Conservation (phyloP, 2,888 invertebrate genomes). For the Leucoptera coffeella region DNA sequence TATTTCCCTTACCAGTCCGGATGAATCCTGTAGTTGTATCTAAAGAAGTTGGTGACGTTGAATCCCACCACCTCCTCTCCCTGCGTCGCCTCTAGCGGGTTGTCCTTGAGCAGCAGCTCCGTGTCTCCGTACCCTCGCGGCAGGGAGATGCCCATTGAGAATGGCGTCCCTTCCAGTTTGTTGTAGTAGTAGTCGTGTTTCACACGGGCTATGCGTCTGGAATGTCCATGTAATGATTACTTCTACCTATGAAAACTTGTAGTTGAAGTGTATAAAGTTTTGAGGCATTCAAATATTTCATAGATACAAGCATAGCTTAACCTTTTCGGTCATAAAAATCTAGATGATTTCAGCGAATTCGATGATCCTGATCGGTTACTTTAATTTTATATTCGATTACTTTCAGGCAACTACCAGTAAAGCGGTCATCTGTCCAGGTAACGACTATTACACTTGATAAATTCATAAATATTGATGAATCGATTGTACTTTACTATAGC, state of each 20-base stretch:
- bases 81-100: conserved; percentile 63
- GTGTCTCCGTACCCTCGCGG: conserved; percentile 76
- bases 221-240: background rate
- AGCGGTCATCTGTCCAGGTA: too few relatives aligned
- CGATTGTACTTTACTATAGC: too few relatives aligned
- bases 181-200: conserved; percentile 79
- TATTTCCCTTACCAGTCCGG: conserved; percentile 68
- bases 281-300: too few relatives aligned
- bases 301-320: too few relatives aligned
- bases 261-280: too few relatives aligned
- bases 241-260: background rate
- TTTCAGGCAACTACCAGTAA: too few relatives aligned
- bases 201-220: conserved; percentile 66
- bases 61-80: conserved; percentile 59
- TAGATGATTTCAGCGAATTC: too few relatives aligned
- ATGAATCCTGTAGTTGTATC: conserved; percentile 73
- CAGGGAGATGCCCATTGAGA: conserved; percentile 78
- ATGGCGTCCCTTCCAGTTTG: conserved; percentile 77
- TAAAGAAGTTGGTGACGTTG: conserved; percentile 68
- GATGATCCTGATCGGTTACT: too few relatives aligned
- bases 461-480: too few relatives aligned
- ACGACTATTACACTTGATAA: too few relatives aligned
- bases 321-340: too few relatives aligned
- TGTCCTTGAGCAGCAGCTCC: conserved; percentile 70
- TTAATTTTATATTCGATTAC: too few relatives aligned